Evolutionary conservation across 2,797 vertebrate species (phyloP), one percentile per base, ranked within the genome.

Genomic region (Acridotheres tristis): DNA sequence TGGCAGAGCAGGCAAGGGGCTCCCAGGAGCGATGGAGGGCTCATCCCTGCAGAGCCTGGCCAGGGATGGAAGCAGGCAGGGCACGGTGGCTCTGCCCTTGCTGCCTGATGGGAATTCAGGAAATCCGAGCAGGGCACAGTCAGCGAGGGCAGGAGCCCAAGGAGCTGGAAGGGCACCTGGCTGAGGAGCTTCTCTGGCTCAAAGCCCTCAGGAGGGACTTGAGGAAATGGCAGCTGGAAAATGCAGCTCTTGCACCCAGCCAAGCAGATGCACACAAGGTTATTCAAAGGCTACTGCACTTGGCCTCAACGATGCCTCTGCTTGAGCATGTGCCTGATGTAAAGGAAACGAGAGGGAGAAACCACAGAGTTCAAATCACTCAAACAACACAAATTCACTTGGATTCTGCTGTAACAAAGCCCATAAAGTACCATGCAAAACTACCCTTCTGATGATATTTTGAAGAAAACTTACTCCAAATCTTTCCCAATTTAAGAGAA

Each of bases 141-240:
- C 25, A 17, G 34, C 0, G 32, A 58, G 43, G 42, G 9, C 76
- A 67, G 58, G 13, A 91, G 71, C n/a, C 45, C 8, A 5, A 27
- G 42, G 77, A 83, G 2, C 32, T 30, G 48, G 16, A 57, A 59
- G 47, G 76, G 43, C 79, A 91, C 79, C 80, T 78, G 79, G 57
- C 55, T 77, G 85, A 89, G 84, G 57, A 78, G 50, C n/a, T 85
- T 16, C 75, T 65, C 67, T 21, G 38, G 73, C 74, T 85, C 77
- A 25, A 53, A 93, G 50, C 42, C 84, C 68, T 57, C 57, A 71
- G 75, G 78, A 93, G 68, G 34, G 75, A 45, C 65, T 47, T 61
- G 10, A 48, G 90, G 92, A 93, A 77, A 43, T 10, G 62, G 94
- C 83, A 90, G 68, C 69, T 75, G 93, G 82, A 76, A 93, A 89